phyloP scores from a whole-genome alignment of 2,797 vertebrate genomes.

The Hippopotamyrus pictus region DNA sequence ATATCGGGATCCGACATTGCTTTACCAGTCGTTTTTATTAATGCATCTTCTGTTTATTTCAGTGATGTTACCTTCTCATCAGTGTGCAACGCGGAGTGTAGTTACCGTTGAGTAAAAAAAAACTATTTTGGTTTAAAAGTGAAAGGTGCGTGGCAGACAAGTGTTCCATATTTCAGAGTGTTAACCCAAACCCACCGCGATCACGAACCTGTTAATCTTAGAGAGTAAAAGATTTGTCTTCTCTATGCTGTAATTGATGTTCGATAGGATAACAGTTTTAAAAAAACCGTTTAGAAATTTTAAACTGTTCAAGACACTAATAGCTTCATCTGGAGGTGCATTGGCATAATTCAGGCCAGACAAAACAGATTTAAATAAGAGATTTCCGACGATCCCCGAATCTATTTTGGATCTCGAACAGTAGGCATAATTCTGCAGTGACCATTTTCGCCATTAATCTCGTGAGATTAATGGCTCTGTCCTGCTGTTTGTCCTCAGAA shows the following conservation, averaged over 20 bases:
- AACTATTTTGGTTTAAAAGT: neutral
- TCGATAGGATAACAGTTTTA: neutral
- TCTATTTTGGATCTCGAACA: neutral
- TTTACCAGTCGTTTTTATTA: neutral
- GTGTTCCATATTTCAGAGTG: neutral
- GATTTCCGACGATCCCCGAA: neutral
- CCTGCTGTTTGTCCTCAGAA: neutral
- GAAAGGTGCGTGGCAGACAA: neutral
- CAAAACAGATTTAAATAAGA: neutral
- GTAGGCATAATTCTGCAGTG: neutral
- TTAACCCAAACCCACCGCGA: neutral
- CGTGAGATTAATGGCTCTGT: neutral
- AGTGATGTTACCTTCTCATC: neutral
- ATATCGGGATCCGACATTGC: neutral
- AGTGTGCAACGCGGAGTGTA: neutral
- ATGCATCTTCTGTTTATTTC: neutral
- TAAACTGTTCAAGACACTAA: neutral
- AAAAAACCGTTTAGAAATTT: neutral
- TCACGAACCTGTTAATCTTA: neutral
- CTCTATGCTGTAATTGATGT: neutral
- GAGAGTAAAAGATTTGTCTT: neutral
- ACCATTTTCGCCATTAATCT: neutral
- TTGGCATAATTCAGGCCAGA: neutral
- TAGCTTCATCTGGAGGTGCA: neutral
- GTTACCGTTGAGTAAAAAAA: neutral